Percentiles rank a stretch among this genome's conserved stretches.
Evolutionary conservation across 2,888 invertebrate genomes (phyloP).

Genomic region (Micoletzkya japonica): DNA sequence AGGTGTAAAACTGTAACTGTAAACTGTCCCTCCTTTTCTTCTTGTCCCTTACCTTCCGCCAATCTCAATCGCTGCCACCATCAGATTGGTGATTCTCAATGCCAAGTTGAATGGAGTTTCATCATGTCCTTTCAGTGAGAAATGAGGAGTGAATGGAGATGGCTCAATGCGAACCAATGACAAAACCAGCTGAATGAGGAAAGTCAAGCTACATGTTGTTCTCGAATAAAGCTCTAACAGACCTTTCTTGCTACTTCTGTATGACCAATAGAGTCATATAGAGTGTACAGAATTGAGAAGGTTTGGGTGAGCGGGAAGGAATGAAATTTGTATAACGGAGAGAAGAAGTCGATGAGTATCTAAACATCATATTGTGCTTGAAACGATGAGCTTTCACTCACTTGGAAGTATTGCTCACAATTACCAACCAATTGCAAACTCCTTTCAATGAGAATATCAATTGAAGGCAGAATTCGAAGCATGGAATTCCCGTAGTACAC

Average conservation of each 20-base stretch:
- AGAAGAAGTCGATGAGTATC: slow-evolving; percentile 16
- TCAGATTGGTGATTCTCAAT: not conserved
- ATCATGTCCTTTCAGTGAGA: not conserved
- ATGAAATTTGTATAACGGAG: slow-evolving; percentile 25
- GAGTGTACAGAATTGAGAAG: slow-evolving; percentile 7
- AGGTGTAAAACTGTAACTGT: no score
- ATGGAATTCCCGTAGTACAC: slow-evolving; percentile 20
- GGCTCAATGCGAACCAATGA: not conserved
- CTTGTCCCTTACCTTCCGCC: no score
- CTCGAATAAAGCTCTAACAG: not conserved
- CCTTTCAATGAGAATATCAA: slow-evolving; percentile 20
- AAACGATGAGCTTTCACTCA: not conserved
- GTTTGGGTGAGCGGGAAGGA: slow-evolving; percentile 16
- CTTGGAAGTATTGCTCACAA: slow-evolving; percentile 10
- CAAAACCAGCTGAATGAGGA: slow-evolving; percentile 1
- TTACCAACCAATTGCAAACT: slow-evolving; percentile 12
- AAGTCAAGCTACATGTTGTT: not conserved
- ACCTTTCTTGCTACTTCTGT: not conserved
- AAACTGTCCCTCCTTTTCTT: no score
- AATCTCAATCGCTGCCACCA: not conserved
- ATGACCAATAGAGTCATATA: not conserved
- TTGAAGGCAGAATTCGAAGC: slow-evolving; percentile 13
- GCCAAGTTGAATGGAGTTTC: not conserved
- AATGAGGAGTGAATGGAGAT: slow-evolving; percentile 14
- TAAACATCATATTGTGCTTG: not conserved